Evolutionary conservation across 2,113 vertebrate genomes (phyloP), one percentile per base, ranked within the genome.

Genomic region (Blennius ocellaris): DNA sequence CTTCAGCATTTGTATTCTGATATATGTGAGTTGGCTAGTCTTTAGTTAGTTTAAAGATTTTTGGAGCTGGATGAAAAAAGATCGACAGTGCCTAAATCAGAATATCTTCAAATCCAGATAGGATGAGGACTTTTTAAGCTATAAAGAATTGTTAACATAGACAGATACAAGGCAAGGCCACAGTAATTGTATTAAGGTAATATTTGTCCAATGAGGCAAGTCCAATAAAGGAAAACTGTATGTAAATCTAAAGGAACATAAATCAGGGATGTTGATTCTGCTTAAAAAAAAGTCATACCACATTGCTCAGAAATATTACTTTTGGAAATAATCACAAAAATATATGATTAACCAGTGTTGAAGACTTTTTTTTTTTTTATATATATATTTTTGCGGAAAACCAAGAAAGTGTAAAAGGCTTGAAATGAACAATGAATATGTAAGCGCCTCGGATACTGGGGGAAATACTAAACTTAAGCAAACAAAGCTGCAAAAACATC

Each of bases 401-500:
- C 40, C 48, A 58, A 59, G 57, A 65, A 76, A 69, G 45, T 58
- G 47, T 56, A 64, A 74, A 58, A 43, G 59, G 50, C 76, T 66
- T 53, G 39, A 76, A 78, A 62, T 76, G 74, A 85, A 90, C 86
- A 91, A 89, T 91, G 80, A 66, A 64, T 71, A 61, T 60, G 9
- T 73, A 80, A 73, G 15, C 16, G 16, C 30, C 50, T 51, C 53
- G 81, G 76, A 84, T 77, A 76, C 79, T 54, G 17, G 10, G 2
- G 76, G 88, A 80, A 90, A 87, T 58, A 83, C 70, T 81, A 78
- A 79, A 77, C 81, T 72, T 78, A 80, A 80, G 71, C 58, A 89
- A 88, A 86, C 81, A 90, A 90, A 91, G 88, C 90, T 91, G 88
- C 80, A 64, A 81, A 87, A 91, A 90, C 86, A 90, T 61, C 64